phyloP scores from a whole-genome alignment of 2,888 invertebrate species.

The Polylopha cassiicola region DNA sequence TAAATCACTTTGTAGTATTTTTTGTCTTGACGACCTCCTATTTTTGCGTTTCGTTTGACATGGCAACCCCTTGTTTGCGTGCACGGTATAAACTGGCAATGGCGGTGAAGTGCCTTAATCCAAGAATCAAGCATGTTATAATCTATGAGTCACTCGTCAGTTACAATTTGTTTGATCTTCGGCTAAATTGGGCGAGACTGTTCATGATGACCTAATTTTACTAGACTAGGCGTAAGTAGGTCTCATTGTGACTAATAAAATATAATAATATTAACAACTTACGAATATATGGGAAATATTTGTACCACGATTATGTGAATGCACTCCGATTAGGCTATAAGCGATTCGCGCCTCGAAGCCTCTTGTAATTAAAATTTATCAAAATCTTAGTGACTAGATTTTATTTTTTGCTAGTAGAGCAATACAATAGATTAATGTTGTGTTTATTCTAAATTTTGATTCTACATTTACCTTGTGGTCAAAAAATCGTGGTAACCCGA shows the following conservation, averaged over 20 bases:
- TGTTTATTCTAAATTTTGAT: slow-evolving; percentile 25
- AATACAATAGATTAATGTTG: slow-evolving; percentile 38
- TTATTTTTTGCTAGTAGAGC: slow-evolving; percentile 49
- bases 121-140: slow-evolving; percentile 13
- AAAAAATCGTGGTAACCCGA: no score
- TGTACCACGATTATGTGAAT: slow-evolving; percentile 44
- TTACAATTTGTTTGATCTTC: not conserved
- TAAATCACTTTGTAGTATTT: no score
- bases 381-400: slow-evolving; percentile 41
- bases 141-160: slow-evolving; percentile 13
- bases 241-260: no score
- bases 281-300: no score
- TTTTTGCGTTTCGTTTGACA: slow-evolving; percentile 7
- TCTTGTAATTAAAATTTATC: slow-evolving; percentile 43
- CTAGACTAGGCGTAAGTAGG: no score
- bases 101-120: slow-evolving; percentile 14
- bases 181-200: not conserved
- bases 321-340: slow-evolving; percentile 47
- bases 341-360: slow-evolving; percentile 52
- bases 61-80: slow-evolving; percentile 15
- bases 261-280: no score
- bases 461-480: slow-evolving; percentile 9
- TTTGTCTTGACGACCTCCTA: no score
- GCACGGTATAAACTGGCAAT: slow-evolving; percentile 6
- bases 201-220: no score